Percentiles rank a stretch among this genome's conserved stretches.
These are phyloP conservation scores for Oncorhynchus nerka DNA, from an alignment of 2,113 vertebrate genomes.

Conservation along the genomic window DNA sequence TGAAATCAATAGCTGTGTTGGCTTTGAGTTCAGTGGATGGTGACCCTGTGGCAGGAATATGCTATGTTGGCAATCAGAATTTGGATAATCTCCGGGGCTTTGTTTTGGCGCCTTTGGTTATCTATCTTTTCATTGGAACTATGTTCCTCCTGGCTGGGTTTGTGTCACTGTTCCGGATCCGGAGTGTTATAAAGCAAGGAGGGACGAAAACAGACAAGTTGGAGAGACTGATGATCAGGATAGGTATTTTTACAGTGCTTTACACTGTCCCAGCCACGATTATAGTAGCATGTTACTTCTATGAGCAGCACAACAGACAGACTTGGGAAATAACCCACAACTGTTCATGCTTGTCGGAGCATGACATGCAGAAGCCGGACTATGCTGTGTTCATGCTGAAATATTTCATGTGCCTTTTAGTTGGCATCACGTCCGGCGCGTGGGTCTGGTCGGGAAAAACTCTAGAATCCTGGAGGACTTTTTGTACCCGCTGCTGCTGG, in stretches of 20 bases:
- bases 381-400: slow-evolving; percentile 98
- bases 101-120: slow-evolving; percentile 91
- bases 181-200: slow-evolving; percentile 96
- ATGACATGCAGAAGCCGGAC: slow-evolving; percentile 86
- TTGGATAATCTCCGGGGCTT: slow-evolving; percentile 94
- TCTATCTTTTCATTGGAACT: slow-evolving; percentile 94
- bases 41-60: slow-evolving; percentile 94
- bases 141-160: slow-evolving; percentile 97
- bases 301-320: slow-evolving; percentile 96
- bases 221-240: slow-evolving; percentile 96
- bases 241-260: slow-evolving; percentile 94
- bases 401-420: slow-evolving; percentile 98
- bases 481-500: slow-evolving; percentile 97
- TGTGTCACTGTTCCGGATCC: slow-evolving; percentile 93
- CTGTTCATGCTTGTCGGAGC: slow-evolving; percentile 87
- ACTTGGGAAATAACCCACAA: slow-evolving; percentile 95
- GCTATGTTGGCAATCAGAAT: slow-evolving; percentile 98
- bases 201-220: slow-evolving; percentile 97
- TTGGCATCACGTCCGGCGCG: slow-evolving; percentile 97
- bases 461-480: slow-evolving; percentile 91
- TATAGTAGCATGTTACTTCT: slow-evolving; percentile 96
- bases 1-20: slow-evolving; percentile 94
- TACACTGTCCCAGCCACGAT: slow-evolving; percentile 95
- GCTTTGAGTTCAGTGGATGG: slow-evolving; percentile 96
- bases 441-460: slow-evolving; percentile 99